Conservation (phyloP, 2,113 vertebrate genomes). For the Larimichthys crocea region DNA sequence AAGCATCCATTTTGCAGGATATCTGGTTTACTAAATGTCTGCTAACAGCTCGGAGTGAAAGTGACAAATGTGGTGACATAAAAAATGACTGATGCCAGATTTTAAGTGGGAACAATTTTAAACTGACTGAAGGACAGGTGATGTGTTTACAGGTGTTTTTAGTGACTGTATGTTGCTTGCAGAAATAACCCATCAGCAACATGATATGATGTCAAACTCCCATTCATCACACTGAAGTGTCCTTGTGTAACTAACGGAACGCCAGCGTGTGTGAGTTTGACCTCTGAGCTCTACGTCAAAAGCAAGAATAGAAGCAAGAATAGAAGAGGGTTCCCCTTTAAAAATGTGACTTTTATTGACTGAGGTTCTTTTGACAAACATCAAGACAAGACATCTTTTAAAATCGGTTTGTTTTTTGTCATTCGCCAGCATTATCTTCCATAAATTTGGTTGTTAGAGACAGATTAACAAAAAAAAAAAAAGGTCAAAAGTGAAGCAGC, state of each 20-base stretch:
- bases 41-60: slow-evolving; percentile 46
- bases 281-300: neutral
- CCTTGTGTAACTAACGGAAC: neutral
- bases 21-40: slow-evolving; percentile 17
- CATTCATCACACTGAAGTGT: slow-evolving; percentile 6
- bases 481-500: too few relatives aligned
- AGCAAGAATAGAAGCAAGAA: neutral
- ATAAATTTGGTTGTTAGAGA: too few relatives aligned
- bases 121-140: neutral
- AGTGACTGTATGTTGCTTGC: neutral
- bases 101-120: slow-evolving; percentile 32
- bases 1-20: slow-evolving; percentile 36
- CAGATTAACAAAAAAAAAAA: too few relatives aligned
- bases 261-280: neutral
- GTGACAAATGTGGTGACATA: slow-evolving; percentile 31
- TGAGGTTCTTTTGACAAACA: neutral
- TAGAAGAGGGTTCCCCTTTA: neutral
- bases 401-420: neutral
- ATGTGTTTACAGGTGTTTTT: slow-evolving; percentile 9
- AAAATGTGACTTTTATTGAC: neutral
- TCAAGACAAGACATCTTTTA: neutral
- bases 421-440: too few relatives aligned
- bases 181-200: neutral
- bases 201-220: neutral
- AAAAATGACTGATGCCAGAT: slow-evolving; percentile 10